Percentiles rank a stretch among this genome's conserved stretches.
Evolutionary conservation across 53 echinoderm and acorn worm genomes (phyloP).

Genomic region (Astropecten irregularis): DNA sequence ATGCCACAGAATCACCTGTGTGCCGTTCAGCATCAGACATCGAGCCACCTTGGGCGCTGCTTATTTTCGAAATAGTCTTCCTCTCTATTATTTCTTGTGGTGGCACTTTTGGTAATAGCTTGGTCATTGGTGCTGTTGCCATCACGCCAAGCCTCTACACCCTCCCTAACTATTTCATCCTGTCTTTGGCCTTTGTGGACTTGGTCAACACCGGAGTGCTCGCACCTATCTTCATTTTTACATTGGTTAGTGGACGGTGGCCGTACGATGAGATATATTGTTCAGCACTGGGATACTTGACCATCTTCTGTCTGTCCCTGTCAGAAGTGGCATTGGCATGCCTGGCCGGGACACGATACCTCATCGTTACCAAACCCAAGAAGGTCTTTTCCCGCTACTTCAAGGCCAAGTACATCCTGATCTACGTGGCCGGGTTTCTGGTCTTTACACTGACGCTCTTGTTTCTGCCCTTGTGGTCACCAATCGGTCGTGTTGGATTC

Average conservation of each 20-base stretch:
- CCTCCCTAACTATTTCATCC: constrained; percentile 73
- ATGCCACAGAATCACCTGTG: neutral
- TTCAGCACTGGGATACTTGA: constrained; percentile 68
- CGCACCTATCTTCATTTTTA: constrained; percentile 69
- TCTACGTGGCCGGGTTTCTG: neutral
- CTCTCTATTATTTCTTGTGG: constrained; percentile 57
- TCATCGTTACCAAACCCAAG: constrained; percentile 73
- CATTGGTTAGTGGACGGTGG: constrained; percentile 60
- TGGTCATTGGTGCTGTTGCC: constrained; percentile 81
- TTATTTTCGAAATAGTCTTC: constrained; percentile 61
- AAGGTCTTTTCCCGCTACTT: constrained; percentile 60
- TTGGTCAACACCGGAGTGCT: constrained; percentile 56
- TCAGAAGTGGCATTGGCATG: constrained; percentile 70
- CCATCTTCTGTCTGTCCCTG: constrained; percentile 66
- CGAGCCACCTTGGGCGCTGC: neutral
- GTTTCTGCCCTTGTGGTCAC: constrained; percentile 62
- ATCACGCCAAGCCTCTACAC: constrained; percentile 68
- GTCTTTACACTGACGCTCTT: constrained; percentile 22
- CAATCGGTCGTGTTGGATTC: constrained; percentile 68
- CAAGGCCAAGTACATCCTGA: constrained; percentile 18
- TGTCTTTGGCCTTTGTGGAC: constrained; percentile 77
- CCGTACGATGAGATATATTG: constrained; percentile 54
- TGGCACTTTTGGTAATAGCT: constrained; percentile 82
- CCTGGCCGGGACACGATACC: constrained; percentile 77
- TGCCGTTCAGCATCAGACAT: constrained; percentile 6